A percentile compares a stretch with the other conserved stretches of the same genome.
phyloP scores from a whole-genome alignment of 53 echinoderm and acorn worm species.

The Antedon mediterranea region DNA sequence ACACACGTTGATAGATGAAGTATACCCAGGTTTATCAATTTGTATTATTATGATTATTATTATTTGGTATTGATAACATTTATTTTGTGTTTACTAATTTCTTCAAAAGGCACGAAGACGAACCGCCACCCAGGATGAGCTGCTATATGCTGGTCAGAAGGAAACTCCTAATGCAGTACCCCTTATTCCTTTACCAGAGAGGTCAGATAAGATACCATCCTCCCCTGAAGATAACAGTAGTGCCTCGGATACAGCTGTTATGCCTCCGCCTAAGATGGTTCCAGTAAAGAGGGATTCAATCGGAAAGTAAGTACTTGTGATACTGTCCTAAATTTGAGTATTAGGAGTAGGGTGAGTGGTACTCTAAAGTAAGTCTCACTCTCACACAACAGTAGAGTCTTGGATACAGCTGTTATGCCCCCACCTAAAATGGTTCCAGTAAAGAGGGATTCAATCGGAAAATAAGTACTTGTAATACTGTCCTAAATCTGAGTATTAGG shows the following conservation, averaged over 20 bases:
- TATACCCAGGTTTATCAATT: too few species aligned
- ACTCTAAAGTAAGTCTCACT: too few species aligned
- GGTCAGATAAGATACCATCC: slow-evolving; percentile 7
- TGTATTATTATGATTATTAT: too few species aligned
- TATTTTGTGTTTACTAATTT: too few species aligned
- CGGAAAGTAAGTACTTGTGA: slow-evolving; percentile 5
- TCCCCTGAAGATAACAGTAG: slow-evolving; percentile 20
- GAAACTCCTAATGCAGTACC: slow-evolving; percentile 7
- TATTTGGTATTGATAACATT: too few species aligned
- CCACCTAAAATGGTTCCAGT: slow-evolving; percentile 5
- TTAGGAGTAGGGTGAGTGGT: too few species aligned
- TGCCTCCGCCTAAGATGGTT: slow-evolving; percentile 17
- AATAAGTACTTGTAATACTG: slow-evolving; percentile 6
- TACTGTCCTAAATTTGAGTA: too few species aligned
- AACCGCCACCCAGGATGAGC: slow-evolving; percentile 74
- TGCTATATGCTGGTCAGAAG: slow-evolving; percentile 38
- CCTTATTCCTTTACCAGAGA: slow-evolving; percentile 25
- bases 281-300: slow-evolving; percentile 3
- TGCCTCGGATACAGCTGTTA: slow-evolving; percentile 5
- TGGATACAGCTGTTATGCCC: slow-evolving; percentile 12
- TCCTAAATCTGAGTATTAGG: too few species aligned
- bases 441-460: slow-evolving; percentile 2
- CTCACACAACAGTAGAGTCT: slow-evolving; percentile 17
- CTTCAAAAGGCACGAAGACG: slow-evolving; percentile 73
- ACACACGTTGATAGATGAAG: too few species aligned